Conservation (phyloP, 1,140 invertebrate species). For the Danaus plexippus region DNA sequence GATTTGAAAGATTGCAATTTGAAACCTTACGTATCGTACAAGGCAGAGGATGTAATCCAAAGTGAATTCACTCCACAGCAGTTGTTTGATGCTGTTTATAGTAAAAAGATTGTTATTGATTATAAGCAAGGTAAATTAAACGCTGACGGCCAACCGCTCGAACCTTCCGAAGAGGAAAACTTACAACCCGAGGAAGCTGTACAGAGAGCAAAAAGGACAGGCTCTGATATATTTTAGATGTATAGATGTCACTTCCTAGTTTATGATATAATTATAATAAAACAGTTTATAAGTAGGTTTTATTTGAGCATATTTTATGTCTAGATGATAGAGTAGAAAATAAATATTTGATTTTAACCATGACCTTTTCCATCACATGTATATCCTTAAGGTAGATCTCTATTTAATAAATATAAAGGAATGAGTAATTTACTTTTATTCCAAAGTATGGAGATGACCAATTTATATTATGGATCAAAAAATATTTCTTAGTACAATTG, state of each 20-base stretch:
- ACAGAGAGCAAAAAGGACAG: conserved; percentile 78
- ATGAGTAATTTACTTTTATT: too few relatives aligned
- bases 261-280: neutral
- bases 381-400: too few relatives aligned
- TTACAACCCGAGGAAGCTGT: conserved; percentile 81
- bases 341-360: too few relatives aligned
- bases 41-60: conserved; percentile 80
- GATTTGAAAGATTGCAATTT: conserved; percentile 85
- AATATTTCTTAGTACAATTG: too few relatives aligned
- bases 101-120: conserved; percentile 84
- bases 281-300: too few relatives aligned
- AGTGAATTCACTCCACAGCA: conserved; percentile 87
- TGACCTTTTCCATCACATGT: too few relatives aligned
- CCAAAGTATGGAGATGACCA: too few relatives aligned
- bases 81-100: conserved; percentile 88
- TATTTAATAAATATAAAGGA: too few relatives aligned
- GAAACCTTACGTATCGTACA: conserved; percentile 95
- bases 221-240: conserved; percentile 81
- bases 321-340: too few relatives aligned
- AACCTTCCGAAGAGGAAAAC: conserved; percentile 82
- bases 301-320: too few relatives aligned
- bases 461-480: too few relatives aligned
- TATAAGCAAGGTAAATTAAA: conserved; percentile 81
- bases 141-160: conserved; percentile 76
- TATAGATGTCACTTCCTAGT: conserved; percentile 2